Evolutionary conservation across 2,797 vertebrate genomes (phyloP).

Genomic region (Poecilia picta): DNA sequence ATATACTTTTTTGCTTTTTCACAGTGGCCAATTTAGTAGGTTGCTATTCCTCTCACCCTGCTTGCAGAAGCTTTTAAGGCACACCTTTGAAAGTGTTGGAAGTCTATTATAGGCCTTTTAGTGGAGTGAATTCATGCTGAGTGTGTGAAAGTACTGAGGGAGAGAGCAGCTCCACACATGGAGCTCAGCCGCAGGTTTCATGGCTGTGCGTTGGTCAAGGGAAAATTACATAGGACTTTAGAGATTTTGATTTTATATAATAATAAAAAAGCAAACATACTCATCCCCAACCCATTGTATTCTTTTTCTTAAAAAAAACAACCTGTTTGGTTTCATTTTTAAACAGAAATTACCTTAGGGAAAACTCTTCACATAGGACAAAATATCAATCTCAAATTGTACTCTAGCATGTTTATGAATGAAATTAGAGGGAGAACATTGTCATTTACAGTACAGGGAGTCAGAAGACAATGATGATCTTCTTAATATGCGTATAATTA

Average conservation of each 20-base stretch:
- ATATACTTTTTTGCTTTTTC: conserved; percentile 59
- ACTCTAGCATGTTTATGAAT: conserved; percentile 40
- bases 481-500: not conserved
- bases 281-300: not conserved
- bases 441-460: conserved; percentile 1
- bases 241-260: not conserved
- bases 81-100: conserved; percentile 65
- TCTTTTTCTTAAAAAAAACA: conserved; percentile 9
- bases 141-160: conserved; percentile 58
- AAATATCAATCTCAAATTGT: conserved; percentile 42
- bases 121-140: conserved; percentile 64
- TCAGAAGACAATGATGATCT: not conserved
- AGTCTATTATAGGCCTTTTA: conserved; percentile 71
- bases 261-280: not conserved
- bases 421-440: conserved; percentile 47
- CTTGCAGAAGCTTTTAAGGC: conserved; percentile 52
- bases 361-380: conserved; percentile 22
- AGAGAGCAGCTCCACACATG: conserved; percentile 42
- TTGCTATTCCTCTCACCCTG: conserved; percentile 49
- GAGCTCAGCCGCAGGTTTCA: conserved; percentile 35
- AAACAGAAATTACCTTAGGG: conserved; percentile 33
- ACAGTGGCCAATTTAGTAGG: conserved; percentile 53
- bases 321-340: conserved; percentile 23
- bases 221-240: conserved; percentile 18
- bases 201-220: conserved; percentile 22